Conservation (phyloP, 2,888 invertebrate genomes). For the Drosophila pseudotakahashii region DNA sequence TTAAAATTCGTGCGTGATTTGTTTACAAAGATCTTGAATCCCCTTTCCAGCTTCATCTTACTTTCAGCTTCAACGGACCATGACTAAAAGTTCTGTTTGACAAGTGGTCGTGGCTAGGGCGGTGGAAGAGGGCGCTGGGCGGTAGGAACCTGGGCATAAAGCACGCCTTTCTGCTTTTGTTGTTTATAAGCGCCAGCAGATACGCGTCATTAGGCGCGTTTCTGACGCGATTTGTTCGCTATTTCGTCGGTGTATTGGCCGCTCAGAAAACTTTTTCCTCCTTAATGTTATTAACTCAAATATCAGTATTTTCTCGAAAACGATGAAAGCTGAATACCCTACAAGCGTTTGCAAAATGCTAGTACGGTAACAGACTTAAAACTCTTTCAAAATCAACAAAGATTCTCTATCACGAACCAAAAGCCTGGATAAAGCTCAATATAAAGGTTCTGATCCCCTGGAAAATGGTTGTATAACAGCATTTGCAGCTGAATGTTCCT, state of each 20-base stretch:
- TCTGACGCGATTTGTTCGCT: constrained; percentile 57
- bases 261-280: constrained; percentile 17
- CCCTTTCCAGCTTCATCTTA: constrained; percentile 51
- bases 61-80: constrained; percentile 63
- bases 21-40: constrained; percentile 55
- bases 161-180: constrained; percentile 71
- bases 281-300: not conserved
- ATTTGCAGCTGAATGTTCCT: too few relatives aligned
- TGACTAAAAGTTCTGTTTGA: constrained; percentile 57
- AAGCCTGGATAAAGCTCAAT: too few relatives aligned
- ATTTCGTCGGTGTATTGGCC: constrained; percentile 41
- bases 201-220: constrained; percentile 72
- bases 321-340: constrained; percentile 5
- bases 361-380: too few relatives aligned
- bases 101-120: not conserved
- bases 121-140: not conserved
- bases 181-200: constrained; percentile 68
- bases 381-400: not conserved
- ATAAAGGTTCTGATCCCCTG: too few relatives aligned
- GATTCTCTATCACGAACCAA: too few relatives aligned
- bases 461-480: too few relatives aligned
- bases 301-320: not conserved
- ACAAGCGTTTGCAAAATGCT: not conserved
- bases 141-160: constrained; percentile 57
- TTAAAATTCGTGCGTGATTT: constrained; percentile 75